Conservation (phyloP, 2,113 vertebrate species). For the Ammospiza nelsoni region DNA sequence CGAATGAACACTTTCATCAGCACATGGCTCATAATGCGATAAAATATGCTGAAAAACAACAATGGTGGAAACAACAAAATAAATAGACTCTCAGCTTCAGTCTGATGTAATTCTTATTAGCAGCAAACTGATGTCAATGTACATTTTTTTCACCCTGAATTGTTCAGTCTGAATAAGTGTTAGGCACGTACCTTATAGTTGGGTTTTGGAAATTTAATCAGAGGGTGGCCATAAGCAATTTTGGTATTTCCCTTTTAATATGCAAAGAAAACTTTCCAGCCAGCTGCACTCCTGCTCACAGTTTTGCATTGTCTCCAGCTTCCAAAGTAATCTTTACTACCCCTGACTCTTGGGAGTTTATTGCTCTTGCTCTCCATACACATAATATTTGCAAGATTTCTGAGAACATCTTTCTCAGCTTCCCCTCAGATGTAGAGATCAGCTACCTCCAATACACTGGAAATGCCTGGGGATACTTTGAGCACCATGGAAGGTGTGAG, state of each 20-base stretch:
- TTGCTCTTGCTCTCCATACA: neutral
- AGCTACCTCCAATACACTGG: neutral
- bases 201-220: neutral
- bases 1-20: neutral
- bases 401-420: neutral
- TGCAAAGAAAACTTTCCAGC: neutral
- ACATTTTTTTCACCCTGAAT: neutral
- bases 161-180: neutral
- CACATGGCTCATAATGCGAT: neutral
- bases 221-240: neutral
- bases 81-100: neutral
- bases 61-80: neutral
- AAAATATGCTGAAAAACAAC: constrained; percentile 29
- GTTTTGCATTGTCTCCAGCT: neutral
- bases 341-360: neutral
- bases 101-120: neutral
- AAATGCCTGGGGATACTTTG: neutral
- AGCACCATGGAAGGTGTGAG: neutral
- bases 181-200: neutral
- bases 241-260: neutral
- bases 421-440: neutral
- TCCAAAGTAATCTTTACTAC: neutral
- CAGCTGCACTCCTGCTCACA: neutral
- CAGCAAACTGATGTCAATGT: neutral
- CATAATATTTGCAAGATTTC: neutral